These are phyloP conservation scores for Lepus oiostolus DNA, from an alignment of 2,797 vertebrate genomes.

Conservation along the genomic window DNA sequence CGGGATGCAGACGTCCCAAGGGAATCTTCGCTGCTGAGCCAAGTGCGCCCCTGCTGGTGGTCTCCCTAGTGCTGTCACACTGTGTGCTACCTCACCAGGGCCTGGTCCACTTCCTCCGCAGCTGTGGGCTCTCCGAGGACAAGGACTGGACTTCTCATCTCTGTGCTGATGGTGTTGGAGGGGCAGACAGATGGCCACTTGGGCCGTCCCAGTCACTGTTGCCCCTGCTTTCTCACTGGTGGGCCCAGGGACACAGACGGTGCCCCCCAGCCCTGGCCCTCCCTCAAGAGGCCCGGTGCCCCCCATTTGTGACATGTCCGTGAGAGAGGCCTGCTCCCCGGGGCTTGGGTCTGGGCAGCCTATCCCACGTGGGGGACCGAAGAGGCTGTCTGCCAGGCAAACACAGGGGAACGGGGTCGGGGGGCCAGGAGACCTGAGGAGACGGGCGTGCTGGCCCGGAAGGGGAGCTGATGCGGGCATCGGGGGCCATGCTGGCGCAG, in stretches of 20 bases:
- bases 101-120: background rate
- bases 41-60: too few species aligned
- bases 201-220: background rate
- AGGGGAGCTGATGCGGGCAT: background rate
- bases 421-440: background rate
- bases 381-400: background rate
- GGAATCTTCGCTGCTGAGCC: too few species aligned
- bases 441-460: background rate
- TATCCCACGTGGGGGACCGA: background rate
- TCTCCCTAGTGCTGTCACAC: background rate
- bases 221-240: background rate
- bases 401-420: background rate
- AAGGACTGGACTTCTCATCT: background rate
- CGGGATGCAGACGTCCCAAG: too few species aligned
- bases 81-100: too few species aligned
- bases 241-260: background rate
- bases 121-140: background rate
- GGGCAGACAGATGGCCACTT: rapidly evolving
- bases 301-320: rapidly evolving
- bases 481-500: background rate
- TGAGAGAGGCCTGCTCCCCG: background rate
- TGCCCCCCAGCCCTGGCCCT: background rate
- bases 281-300: slow-evolving; percentile 23
- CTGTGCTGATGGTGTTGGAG: background rate
- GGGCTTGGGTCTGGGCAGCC: rapidly evolving